A percentile compares a stretch with the other conserved stretches of the same genome.
Evolutionary conservation across 2,888 invertebrate species (phyloP).

Genomic region (Ornithoptera priamus): DNA sequence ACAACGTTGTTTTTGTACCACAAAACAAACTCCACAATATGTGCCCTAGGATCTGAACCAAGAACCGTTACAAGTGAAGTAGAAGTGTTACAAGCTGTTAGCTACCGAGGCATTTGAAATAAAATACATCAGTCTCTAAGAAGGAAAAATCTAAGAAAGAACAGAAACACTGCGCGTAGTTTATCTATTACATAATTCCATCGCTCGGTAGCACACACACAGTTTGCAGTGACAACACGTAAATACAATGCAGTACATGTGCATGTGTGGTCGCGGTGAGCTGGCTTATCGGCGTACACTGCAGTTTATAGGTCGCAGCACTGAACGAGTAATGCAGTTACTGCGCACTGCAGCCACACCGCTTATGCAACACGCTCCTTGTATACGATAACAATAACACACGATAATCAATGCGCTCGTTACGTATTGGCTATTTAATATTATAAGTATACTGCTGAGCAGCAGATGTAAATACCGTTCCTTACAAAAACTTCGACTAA

Average conservation of each 20-base stretch:
- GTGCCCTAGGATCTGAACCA: too few species aligned
- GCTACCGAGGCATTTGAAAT: too few species aligned
- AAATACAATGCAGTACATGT: background rate
- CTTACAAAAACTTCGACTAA: too few species aligned
- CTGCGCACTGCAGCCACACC: background rate
- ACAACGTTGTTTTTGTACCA: too few species aligned
- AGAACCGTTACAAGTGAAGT: too few species aligned
- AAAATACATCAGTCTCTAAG: background rate
- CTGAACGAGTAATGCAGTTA: conserved; percentile 5
- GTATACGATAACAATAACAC: background rate
- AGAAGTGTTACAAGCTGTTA: too few species aligned
- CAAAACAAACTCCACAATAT: too few species aligned
- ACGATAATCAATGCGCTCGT: background rate
- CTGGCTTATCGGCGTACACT: conserved; percentile 18
- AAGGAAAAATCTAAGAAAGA: background rate
- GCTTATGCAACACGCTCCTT: background rate
- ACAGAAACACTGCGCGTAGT: background rate
- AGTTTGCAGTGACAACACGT: background rate
- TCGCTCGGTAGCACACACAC: background rate
- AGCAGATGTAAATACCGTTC: too few species aligned
- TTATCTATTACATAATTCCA: conserved; percentile 8
- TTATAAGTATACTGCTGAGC: background rate
- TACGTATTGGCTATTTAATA: background rate
- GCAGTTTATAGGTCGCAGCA: conserved; percentile 1
- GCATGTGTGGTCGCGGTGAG: conserved; percentile 1